A percentile compares a stretch with the other conserved stretches of the same genome.
Evolutionary conservation across 2,113 vertebrate genomes (phyloP).

Genomic region (Columbina picui): DNA sequence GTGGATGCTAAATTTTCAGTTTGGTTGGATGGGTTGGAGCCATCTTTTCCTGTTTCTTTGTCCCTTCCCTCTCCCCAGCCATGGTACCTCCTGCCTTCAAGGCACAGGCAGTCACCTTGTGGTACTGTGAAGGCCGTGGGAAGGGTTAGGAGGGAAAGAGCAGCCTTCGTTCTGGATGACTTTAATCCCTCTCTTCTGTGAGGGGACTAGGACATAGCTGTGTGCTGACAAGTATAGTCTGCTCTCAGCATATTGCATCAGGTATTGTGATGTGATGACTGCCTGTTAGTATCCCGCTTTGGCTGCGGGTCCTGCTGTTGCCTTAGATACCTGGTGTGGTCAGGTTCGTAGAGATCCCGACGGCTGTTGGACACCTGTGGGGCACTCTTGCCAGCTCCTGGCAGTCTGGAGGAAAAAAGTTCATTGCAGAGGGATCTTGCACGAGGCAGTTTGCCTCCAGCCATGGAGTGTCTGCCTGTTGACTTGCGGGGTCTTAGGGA

Average conservation of each 20-base stretch:
- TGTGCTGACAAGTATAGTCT: not conserved
- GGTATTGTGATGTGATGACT: not conserved
- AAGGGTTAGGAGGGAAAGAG: not conserved
- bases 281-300: not conserved
- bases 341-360: not conserved
- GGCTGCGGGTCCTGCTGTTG: not conserved
- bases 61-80: not conserved
- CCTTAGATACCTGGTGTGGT: not conserved
- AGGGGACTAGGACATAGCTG: not conserved
- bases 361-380: not conserved
- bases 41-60: not conserved
- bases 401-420: not conserved
- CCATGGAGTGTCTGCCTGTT: not conserved
- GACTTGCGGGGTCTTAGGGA: not conserved
- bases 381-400: not conserved
- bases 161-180: not conserved
- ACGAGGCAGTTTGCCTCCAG: not conserved
- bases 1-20: rapidly evolving
- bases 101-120: not conserved
- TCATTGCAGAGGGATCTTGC: not conserved
- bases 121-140: rapidly evolving
- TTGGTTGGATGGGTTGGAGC: not conserved
- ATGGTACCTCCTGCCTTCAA: not conserved
- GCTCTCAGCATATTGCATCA: not conserved
- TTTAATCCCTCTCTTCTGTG: not conserved